Evolutionary conservation across 1,140 invertebrate species (phyloP), one percentile per base, ranked within the genome.

Genomic region (Sycophaga agraensis): DNA sequence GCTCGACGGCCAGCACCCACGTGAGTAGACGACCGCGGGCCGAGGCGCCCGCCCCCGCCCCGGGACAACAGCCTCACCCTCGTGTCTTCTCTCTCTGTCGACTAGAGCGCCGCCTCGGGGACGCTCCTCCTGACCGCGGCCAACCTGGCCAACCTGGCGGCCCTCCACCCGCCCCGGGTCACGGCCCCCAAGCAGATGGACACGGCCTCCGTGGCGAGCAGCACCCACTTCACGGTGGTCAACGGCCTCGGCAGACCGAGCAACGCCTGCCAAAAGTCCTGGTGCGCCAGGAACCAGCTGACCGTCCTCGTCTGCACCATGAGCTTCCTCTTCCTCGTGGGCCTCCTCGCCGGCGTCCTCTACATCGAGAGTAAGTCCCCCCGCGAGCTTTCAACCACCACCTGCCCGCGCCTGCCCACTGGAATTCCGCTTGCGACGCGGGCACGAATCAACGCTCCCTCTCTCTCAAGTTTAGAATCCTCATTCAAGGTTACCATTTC

Each of bases 161-260:
- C 87, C 66, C 86, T 89, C 72, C 83, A 88, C 73, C 82, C 85
- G 63, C 82, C 84, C 42, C 77, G 69, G 68, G 71, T 72, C 61
- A 76, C 75, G 65, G 68, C 67, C 45, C 68, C 74, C 39, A 78
- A 80, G 68, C 72, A 77, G 58, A 71, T 83, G 50, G 89, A 91
- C 68, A 84, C 84, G 34, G 83, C 83, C 19, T 92, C 90, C n/a
- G 82, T 91, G 58, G 90, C 90, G 26, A 91, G 89, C 75, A 92
- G 89, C 58, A 92, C 89, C 56, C 90, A 93, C 76, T 93, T 92
- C 73, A 93, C 91, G 5, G 89, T 92, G 39, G 86, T 92, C 43
- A 91, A 91, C 72, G 88, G 90, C 14, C 86, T 91, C 69, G 86
- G 86, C 35, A 86, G 87, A 77, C 85, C 87, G 42, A 80, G 66